Evolutionary conservation across 2,113 vertebrate genomes (phyloP).

Genomic region (Pluvialis apricaria): DNA sequence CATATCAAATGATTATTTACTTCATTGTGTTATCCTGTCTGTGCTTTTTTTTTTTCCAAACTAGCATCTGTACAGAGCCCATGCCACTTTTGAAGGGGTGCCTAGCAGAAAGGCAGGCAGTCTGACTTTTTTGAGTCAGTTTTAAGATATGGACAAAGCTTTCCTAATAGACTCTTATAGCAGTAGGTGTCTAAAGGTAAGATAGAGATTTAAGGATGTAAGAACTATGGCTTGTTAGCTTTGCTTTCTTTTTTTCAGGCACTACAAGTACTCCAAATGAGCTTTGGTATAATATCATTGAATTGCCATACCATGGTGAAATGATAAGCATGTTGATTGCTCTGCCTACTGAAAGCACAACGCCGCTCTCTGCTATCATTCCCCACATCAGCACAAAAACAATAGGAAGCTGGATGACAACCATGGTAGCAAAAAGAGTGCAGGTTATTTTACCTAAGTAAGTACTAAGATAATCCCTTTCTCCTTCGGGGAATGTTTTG

Average conservation of each 20-base stretch:
- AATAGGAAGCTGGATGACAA: constrained; percentile 85
- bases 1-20: not conserved
- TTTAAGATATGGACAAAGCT: not conserved
- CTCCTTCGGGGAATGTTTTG: not conserved
- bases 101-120: not conserved
- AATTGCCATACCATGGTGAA: constrained; percentile 90
- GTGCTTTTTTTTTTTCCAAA: not conserved
- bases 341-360: constrained; percentile 80
- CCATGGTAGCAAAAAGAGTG: constrained; percentile 84
- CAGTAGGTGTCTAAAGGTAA: not conserved
- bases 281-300: constrained; percentile 88
- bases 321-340: constrained; percentile 91
- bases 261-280: constrained; percentile 83
- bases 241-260: constrained; percentile 64
- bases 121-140: not conserved
- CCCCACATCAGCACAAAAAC: constrained; percentile 91
- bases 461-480: constrained; percentile 27
- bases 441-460: constrained; percentile 91
- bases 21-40: not conserved
- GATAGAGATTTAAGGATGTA: not conserved
- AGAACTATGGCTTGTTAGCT: not conserved
- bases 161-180: not conserved
- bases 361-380: constrained; percentile 78
- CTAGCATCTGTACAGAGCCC: not conserved
- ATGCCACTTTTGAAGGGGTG: not conserved